Base-by-base conservation (phyloP, 1,140 invertebrate genomes). In the Muscidifurax raptorellus region DNA sequence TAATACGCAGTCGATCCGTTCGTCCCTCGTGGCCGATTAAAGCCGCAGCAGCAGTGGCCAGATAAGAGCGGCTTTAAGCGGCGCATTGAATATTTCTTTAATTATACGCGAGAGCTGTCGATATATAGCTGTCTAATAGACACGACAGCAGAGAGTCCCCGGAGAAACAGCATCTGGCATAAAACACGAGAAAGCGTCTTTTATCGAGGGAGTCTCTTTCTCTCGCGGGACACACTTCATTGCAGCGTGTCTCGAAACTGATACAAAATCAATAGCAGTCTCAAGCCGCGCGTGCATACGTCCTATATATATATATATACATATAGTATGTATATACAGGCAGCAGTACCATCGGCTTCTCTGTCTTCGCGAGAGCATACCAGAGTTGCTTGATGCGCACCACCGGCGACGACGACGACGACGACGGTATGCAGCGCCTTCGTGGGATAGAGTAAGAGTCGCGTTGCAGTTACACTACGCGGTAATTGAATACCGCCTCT, bases 181-280 rank as follows among this genome's bases (percentile, higher is more conserved):
- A 69, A 69, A 69, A 69, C 25, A 69, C 30, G 67, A 10, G 15
- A 69, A 27, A 69, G 67, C 25, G 18, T n/a, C 71, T 72, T 72
- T 72, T 72, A 72, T 72, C 71, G 30, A n/a, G n/a, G n/a, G n/a
- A 72, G 32, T 32, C 6, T 18, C 22, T 59, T n/a, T 59, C 52
- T 69, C 10, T 36, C 71, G 15, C 30, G 71, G 27, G 71, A 72
- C 71, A 47, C 44, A 32, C 67, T 72, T 32, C 28, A 30, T 30
- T 72, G 71, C 71, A 18, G 1, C 18, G 75, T 80, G 13, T 18
- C 79, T 79, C 79, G 80, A 81, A 88, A 87, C 87, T 87, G 88
- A 88, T 88, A 88, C 82, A 74, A 86, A 86, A 87, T 87, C 83
- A 86, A 87, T 87, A 87, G 74, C 76, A 87, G 69, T 59, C 52